Conservation (phyloP, 2,113 vertebrate species). For the Lagenorhynchus albirostris region DNA sequence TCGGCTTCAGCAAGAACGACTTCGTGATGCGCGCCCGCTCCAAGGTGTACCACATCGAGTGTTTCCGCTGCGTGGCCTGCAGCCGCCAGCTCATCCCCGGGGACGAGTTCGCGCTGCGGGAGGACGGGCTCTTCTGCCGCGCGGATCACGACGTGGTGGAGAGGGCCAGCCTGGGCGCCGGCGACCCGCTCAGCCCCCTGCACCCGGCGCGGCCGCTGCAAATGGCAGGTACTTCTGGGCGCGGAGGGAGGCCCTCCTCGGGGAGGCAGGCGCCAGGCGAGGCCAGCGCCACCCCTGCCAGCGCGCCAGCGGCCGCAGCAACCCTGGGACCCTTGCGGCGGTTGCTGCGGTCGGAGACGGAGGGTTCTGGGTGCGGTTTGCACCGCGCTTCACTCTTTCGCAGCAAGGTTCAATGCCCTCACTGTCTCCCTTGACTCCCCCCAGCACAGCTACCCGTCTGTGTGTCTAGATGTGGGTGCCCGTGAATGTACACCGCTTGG, state of each 20-base stretch:
- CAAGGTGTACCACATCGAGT: slow-evolving; percentile 99
- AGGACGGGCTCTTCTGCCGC: slow-evolving; percentile 96
- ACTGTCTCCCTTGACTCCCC: not conserved
- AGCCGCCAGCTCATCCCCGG: slow-evolving; percentile 98
- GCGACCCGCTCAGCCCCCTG: slow-evolving; percentile 94
- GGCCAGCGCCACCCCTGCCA: not conserved
- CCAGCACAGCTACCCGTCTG: not conserved
- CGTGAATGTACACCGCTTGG: not conserved
- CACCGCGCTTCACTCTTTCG: not conserved
- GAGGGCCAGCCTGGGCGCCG: slow-evolving; percentile 90
- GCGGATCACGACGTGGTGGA: slow-evolving; percentile 98
- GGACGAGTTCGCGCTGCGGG: slow-evolving; percentile 96
- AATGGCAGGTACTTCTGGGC: slow-evolving; percentile 93
- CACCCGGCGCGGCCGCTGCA: slow-evolving; percentile 95
- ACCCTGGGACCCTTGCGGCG: not conserved
- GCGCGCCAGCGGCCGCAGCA: rapidly evolving
- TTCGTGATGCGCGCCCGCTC: slow-evolving; percentile 98
- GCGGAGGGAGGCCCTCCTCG: not conserved
- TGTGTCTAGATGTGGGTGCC: not conserved
- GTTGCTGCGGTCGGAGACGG: not conserved
- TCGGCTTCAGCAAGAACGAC: slow-evolving; percentile 99
- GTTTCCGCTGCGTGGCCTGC: slow-evolving; percentile 98
- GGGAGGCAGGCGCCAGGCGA: not conserved
- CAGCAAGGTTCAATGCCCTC: not conserved
- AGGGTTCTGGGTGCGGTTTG: rapidly evolving